A percentile compares a stretch with the other conserved stretches of the same genome.
Conservation (phyloP, 2,888 invertebrate species). For the Eumacrocentrus americanus region DNA sequence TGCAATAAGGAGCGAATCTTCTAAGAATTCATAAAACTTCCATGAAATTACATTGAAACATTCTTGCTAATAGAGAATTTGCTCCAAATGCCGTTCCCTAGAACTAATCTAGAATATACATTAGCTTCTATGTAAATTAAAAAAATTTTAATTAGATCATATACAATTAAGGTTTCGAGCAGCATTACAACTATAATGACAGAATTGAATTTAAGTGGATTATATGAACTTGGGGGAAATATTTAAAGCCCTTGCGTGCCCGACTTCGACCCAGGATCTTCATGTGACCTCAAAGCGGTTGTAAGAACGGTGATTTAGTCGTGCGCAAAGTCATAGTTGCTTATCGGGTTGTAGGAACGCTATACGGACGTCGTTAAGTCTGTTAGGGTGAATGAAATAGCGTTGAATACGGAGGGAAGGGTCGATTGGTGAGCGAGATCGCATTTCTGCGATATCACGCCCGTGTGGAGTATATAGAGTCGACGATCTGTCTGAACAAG, state of each 20-base stretch:
- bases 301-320: slow-evolving; percentile 18
- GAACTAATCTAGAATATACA: too few species aligned
- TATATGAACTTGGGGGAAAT: neutral
- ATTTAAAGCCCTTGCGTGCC: neutral
- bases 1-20: neutral
- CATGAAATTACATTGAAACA: neutral
- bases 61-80: neutral
- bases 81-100: neutral
- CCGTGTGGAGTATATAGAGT: neutral
- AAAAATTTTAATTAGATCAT: neutral
- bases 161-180: too few species aligned
- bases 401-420: neutral
- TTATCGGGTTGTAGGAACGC: slow-evolving; percentile 24
- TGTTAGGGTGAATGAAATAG: slow-evolving; percentile 21
- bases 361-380: slow-evolving; percentile 19
- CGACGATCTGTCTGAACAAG: slow-evolving; percentile 1
- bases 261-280: slow-evolving; percentile 14
- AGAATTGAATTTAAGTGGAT: too few species aligned
- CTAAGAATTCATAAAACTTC: neutral
- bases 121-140: too few species aligned
- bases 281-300: slow-evolving; percentile 10
- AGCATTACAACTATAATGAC: too few species aligned
- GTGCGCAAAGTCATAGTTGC: slow-evolving; percentile 21
- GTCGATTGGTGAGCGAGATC: slow-evolving; percentile 19
- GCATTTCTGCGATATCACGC: slow-evolving; percentile 19